A percentile compares a stretch with the other conserved stretches of the same genome.
Conservation (phyloP, 2,113 vertebrate genomes). For the Hippocampus abdominalis region DNA sequence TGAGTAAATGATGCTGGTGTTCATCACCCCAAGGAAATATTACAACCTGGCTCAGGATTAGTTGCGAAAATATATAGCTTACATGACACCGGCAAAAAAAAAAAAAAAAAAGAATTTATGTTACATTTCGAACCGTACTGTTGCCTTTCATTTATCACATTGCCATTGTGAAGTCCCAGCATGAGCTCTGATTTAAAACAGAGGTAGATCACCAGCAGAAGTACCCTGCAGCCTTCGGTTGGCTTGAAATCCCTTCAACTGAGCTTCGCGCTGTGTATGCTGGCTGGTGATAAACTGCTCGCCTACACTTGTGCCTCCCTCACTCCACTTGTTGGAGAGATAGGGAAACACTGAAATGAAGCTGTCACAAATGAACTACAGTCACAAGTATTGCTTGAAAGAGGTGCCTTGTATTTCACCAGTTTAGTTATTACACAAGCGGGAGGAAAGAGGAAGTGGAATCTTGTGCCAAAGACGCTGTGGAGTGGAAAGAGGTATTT, state of each 20-base stretch:
- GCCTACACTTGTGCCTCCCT: constrained; percentile 9
- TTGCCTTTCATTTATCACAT: constrained; percentile 9
- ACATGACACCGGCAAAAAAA: not conserved
- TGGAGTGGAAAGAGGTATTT: not conserved
- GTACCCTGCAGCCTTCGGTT: constrained; percentile 7
- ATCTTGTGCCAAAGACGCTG: constrained; percentile 4
- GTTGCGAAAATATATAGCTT: not conserved
- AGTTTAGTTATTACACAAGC: not conserved
- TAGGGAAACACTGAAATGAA: constrained; percentile 13
- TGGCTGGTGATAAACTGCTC: constrained; percentile 25
- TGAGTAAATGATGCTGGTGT: not conserved
- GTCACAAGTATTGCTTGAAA: constrained; percentile 11
- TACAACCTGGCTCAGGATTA: not conserved
- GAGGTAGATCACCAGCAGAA: constrained; percentile 9
- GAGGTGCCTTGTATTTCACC: constrained; percentile 5
- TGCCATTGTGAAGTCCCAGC: not conserved
- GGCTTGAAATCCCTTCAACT: constrained; percentile 8
- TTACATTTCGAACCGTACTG: not conserved
- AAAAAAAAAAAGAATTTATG: not conserved
- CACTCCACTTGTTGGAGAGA: not conserved
- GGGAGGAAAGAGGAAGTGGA: constrained; percentile 8
- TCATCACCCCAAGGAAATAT: not conserved
- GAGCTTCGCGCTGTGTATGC: not conserved
- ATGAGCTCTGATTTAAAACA: constrained; percentile 13
- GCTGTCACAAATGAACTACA: constrained; percentile 22